phyloP scores from a whole-genome alignment of 2,888 invertebrate species.

The Aricia artaxerxes region DNA sequence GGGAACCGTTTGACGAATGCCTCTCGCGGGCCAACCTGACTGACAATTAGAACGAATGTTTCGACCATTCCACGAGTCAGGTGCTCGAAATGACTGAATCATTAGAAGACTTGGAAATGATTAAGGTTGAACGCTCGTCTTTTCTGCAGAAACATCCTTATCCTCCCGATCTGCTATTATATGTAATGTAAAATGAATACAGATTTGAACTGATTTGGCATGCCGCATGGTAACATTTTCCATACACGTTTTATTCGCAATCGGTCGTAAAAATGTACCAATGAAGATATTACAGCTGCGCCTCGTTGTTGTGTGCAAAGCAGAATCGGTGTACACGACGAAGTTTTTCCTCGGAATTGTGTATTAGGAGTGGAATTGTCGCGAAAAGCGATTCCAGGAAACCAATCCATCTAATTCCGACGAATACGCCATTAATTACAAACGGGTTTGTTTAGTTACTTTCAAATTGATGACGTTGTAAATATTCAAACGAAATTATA shows the following conservation, averaged over 20 bases:
- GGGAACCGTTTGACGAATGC: neutral
- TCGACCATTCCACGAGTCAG: neutral
- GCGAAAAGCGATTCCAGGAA: neutral
- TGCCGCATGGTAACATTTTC: neutral
- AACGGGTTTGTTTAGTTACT: neutral
- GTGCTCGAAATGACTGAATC: neutral
- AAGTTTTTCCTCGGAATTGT: neutral
- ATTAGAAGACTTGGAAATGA: neutral
- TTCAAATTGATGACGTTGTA: neutral
- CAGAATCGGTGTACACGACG: neutral
- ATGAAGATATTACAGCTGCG: neutral
- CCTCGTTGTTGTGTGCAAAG: neutral
- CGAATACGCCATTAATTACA: constrained; percentile 1
- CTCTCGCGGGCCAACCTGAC: neutral
- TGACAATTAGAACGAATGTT: neutral
- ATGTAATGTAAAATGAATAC: neutral
- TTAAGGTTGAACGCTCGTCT: neutral
- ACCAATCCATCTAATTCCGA: neutral
- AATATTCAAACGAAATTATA: neutral
- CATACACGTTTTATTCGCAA: too few relatives aligned
- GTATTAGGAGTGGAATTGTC: neutral
- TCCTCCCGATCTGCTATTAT: neutral
- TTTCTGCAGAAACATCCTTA: neutral
- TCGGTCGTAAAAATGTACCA: too few relatives aligned
- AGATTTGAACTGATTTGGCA: neutral